These are phyloP conservation scores for Ecdyonurus torrentis DNA, from an alignment of 2,888 invertebrate species.

Conservation along the genomic window DNA sequence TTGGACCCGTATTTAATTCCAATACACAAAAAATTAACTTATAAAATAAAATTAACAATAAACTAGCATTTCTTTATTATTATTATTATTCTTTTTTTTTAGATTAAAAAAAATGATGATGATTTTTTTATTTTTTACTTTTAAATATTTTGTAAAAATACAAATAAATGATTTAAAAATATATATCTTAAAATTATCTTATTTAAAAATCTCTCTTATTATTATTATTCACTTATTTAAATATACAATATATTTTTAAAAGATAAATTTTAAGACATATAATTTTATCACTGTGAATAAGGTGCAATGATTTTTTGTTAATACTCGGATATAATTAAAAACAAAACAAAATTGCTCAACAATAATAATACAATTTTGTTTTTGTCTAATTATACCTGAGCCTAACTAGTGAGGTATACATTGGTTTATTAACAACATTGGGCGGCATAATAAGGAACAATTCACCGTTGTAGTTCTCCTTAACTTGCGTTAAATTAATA, in stretches of 20 bases:
- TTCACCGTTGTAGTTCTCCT: conserved; percentile 1
- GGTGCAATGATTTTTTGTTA: neutral
- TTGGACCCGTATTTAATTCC: neutral
- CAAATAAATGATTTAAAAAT: no score
- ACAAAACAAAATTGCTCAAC: no score
- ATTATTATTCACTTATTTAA: neutral
- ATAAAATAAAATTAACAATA: neutral
- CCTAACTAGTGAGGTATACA: neutral
- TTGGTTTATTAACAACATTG: neutral
- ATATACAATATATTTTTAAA: neutral
- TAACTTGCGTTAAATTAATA: no score
- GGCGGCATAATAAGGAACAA: neutral
- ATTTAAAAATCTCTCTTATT: neutral
- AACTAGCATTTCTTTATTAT: neutral
- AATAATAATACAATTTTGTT: neutral
- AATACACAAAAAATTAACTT: neutral
- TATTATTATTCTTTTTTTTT: neutral
- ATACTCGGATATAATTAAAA: no score
- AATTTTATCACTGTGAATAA: neutral
- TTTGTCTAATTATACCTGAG: neutral
- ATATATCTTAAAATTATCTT: no score
- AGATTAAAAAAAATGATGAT: neutral
- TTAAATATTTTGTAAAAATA: no score
- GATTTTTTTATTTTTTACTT: no score
- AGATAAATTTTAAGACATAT: neutral